These are phyloP conservation scores for Eptatretus atami DNA, from an alignment of 2,797 vertebrate species.

Conservation along the genomic window DNA sequence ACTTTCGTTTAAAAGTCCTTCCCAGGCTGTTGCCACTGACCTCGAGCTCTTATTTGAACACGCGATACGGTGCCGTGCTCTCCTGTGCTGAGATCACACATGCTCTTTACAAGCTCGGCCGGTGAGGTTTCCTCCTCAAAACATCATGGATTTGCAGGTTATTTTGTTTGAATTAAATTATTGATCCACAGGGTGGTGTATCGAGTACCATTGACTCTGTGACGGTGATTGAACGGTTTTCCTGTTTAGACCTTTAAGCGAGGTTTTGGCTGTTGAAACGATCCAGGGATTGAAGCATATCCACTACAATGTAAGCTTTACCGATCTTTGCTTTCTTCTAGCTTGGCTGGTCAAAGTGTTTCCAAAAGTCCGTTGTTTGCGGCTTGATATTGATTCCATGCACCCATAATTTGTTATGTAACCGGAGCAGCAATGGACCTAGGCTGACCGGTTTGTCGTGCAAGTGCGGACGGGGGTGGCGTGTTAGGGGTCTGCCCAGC, in stretches of 20 bases:
- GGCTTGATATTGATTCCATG: too few relatives aligned
- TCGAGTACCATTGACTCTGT: background rate
- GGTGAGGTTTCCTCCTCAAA: slow-evolving; percentile 18
- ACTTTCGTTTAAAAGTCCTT: slow-evolving; percentile 22
- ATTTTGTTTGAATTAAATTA: too few relatives aligned
- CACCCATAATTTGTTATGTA: too few relatives aligned
- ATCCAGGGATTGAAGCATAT: slow-evolving; percentile 36
- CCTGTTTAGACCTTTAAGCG: slow-evolving; percentile 18
- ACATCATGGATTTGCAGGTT: too few relatives aligned
- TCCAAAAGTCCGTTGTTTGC: too few relatives aligned
- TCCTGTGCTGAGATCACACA: slow-evolving; percentile 53
- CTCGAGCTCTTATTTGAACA: slow-evolving; percentile 35
- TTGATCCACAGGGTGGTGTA: too few relatives aligned
- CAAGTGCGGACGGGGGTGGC: too few relatives aligned
- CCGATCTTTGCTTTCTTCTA: too few relatives aligned
- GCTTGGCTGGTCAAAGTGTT: too few relatives aligned
- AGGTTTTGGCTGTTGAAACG: slow-evolving; percentile 24
- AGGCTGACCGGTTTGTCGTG: too few relatives aligned
- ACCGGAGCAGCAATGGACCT: too few relatives aligned
- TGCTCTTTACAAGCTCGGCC: slow-evolving; percentile 34
- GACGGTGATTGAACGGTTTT: slow-evolving; percentile 3
- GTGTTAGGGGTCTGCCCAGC: too few relatives aligned
- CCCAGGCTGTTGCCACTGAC: slow-evolving; percentile 34
- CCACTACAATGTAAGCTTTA: slow-evolving; percentile 31
- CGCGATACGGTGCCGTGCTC: slow-evolving; percentile 53